Evolutionary conservation across 2,113 vertebrate species (phyloP).

Genomic region (Apistogramma diplotaenia): DNA sequence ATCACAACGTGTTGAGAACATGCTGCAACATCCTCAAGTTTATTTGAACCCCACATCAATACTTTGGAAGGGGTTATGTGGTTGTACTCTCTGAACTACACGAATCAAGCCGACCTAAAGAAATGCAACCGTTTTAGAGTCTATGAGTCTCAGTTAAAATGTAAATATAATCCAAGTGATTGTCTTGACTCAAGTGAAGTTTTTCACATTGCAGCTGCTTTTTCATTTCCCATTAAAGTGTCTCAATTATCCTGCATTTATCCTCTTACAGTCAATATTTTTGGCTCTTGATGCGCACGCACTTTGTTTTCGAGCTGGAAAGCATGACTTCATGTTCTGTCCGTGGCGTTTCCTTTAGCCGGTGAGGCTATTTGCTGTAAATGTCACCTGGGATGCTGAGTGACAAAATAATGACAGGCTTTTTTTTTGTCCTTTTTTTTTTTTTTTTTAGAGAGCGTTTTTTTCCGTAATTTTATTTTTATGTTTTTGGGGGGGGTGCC

Average conservation of each 20-base stretch:
- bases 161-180: neutral
- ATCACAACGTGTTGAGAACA: constrained; percentile 30
- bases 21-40: neutral
- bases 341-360: constrained; percentile 39
- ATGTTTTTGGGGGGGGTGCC: too few relatives aligned
- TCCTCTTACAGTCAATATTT: neutral
- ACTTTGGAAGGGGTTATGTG: neutral
- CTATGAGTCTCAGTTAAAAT: neutral
- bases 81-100: neutral
- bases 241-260: neutral
- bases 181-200: constrained; percentile 1
- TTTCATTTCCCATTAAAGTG: neutral
- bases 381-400: constrained; percentile 76
- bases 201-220: neutral
- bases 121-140: neutral
- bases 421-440: too few relatives aligned
- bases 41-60: neutral
- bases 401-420: constrained; percentile 80
- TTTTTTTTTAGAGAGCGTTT: too few relatives aligned
- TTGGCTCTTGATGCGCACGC: neutral
- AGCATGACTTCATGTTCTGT: constrained; percentile 48
- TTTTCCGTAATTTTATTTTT: too few relatives aligned
- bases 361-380: constrained; percentile 73
- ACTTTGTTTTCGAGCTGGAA: neutral
- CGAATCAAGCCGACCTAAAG: neutral